Percentiles rank a stretch among this genome's conserved stretches.
Evolutionary conservation across 2,797 vertebrate species (phyloP).

Genomic region (Botia kubotai): DNA sequence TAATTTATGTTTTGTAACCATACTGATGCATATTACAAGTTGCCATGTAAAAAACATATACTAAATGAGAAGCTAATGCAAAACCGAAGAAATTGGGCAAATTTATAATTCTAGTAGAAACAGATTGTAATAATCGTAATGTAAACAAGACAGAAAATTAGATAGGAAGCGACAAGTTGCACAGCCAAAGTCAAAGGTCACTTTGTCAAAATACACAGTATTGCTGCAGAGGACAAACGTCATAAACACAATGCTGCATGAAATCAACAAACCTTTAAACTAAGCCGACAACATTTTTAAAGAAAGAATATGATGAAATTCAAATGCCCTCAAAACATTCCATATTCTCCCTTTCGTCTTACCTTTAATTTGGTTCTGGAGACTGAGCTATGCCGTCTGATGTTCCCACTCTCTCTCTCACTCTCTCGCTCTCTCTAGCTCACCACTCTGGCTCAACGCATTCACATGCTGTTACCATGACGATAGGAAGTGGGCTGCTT

Average conservation of each 20-base stretch:
- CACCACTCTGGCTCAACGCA: constrained; percentile 79
- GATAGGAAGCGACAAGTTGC: constrained; percentile 25
- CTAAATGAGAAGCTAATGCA: not conserved
- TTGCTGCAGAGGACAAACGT: constrained; percentile 38
- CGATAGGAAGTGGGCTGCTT: constrained; percentile 79
- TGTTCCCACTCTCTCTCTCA: constrained; percentile 70
- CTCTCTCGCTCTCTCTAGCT: constrained; percentile 63
- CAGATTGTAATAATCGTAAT: constrained; percentile 25
- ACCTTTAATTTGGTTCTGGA: constrained; percentile 86
- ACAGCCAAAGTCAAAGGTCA: constrained; percentile 48
- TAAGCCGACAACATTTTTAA: not conserved
- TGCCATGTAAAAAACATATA: constrained; percentile 10
- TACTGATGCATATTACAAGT: constrained; percentile 31
- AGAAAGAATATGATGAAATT: constrained; percentile 13
- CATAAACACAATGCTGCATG: constrained; percentile 29
- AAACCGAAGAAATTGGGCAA: constrained; percentile 5
- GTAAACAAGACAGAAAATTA: constrained; percentile 16
- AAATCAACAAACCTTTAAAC: constrained; percentile 11
- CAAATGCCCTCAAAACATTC: constrained; percentile 9
- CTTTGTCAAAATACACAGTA: constrained; percentile 36
- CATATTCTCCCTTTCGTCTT: constrained; percentile 50
- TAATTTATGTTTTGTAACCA: not conserved
- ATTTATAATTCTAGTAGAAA: constrained; percentile 6
- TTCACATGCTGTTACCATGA: constrained; percentile 88
- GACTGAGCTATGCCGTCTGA: constrained; percentile 85